Evolutionary conservation across 2,888 invertebrate genomes (phyloP), one percentile per base, ranked within the genome.

Genomic region (Caenorhabditis virilis): DNA sequence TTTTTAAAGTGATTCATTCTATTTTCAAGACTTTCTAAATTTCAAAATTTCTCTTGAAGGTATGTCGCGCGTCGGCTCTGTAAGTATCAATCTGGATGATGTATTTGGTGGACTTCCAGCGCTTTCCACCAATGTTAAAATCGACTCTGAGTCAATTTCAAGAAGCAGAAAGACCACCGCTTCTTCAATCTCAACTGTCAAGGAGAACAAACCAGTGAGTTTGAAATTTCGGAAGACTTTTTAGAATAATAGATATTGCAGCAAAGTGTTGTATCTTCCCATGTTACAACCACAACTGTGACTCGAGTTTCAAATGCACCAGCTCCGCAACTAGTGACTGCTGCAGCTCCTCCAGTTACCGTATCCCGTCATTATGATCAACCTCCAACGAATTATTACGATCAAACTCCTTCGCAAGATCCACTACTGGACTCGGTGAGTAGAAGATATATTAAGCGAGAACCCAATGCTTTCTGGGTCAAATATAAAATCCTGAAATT

Each of bases 81-180:
- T 47, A 49, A 61, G 53, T 48, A 71, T 71, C 53, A 68, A 71
- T 65, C 55, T 71, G 61, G 71, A 71, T 47, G 71, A 71, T 50
- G 60, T 71, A 38, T 71, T 68, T 45, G 58, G 54, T 39, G 59
- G 50, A 23, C 22, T 71, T 18, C 38, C 38, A n/a, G 33, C 55
- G 16, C 16, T 62, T n/a, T 53, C 53, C 9, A 39, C 30, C 16
- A 45, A 42, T 20, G 45, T 41, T 23, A 51, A 62, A 23, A 59
- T 57, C 11, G 53, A 53, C 39, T 15, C 41, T 47, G 42, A 56
- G 36, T 51, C 50, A 45, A 45, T 7, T 18, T 36, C 16, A 36
- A 58, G 57, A 39, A 57, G 63, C 39, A 57, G 63, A n/a, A 54
- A 49, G 22, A 57, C 63, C 11, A 63, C 63, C n/a, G 63, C 46